These are phyloP conservation scores for Chironomus striatipennis DNA, from an alignment of 1,140 invertebrate genomes.

Conservation along the genomic window DNA sequence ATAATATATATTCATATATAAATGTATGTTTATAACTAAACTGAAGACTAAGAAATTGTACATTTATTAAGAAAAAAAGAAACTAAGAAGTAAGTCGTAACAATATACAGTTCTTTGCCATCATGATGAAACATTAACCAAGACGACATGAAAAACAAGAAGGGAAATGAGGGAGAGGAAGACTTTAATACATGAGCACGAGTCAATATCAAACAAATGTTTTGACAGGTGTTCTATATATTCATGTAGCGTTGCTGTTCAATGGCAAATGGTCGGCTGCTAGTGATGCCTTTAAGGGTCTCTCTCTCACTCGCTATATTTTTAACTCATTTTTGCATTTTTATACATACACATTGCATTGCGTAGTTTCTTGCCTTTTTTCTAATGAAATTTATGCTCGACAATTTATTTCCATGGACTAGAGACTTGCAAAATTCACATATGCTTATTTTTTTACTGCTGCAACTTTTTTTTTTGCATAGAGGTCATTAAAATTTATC, in stretches of 20 bases:
- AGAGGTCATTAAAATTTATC: too few species aligned
- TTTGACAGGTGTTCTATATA: slow-evolving; percentile 21
- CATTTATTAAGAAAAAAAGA: not conserved
- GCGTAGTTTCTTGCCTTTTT: not conserved
- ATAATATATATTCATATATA: too few species aligned
- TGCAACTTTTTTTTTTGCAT: too few species aligned
- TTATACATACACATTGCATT: not conserved
- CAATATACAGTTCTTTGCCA: slow-evolving; percentile 12
- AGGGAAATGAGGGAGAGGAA: slow-evolving; percentile 19
- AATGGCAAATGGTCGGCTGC: slow-evolving; percentile 5
- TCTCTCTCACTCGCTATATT: not conserved
- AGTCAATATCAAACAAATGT: slow-evolving; percentile 23
- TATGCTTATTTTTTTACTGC: too few species aligned
- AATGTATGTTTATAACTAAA: too few species aligned
- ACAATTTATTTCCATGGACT: too few species aligned
- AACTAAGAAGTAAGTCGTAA: not conserved
- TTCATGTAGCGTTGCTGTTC: not conserved
- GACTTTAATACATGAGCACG: slow-evolving; percentile 6
- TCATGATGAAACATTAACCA: slow-evolving; percentile 8
- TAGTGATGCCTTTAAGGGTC: slow-evolving; percentile 1
- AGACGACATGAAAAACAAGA: not conserved
- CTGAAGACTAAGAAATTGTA: too few species aligned
- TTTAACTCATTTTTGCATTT: not conserved
- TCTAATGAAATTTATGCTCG: not conserved
- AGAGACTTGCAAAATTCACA: too few species aligned